A percentile compares a stretch with the other conserved stretches of the same genome.
Evolutionary conservation across 2,797 vertebrate genomes (phyloP).

Genomic region (Sebastes diaconus): DNA sequence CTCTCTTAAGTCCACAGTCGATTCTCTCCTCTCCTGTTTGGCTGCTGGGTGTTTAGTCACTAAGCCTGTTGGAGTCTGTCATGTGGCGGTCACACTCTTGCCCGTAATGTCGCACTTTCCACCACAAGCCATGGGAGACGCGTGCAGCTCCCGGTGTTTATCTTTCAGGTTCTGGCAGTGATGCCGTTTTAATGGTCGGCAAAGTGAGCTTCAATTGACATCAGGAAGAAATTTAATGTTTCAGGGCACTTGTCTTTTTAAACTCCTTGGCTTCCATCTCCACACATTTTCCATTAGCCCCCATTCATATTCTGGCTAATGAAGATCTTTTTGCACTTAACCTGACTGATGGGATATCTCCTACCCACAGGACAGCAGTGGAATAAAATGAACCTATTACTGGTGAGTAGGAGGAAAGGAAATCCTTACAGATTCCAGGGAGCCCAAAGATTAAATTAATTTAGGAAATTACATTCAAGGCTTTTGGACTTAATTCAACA

Average conservation of each 20-base stretch:
- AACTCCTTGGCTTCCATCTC: constrained; percentile 4
- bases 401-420: not conserved
- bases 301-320: constrained; percentile 28
- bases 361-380: not conserved
- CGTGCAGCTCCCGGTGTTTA: not conserved
- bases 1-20: not conserved
- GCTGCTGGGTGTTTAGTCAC: not conserved
- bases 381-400: constrained; percentile 25
- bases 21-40: not conserved
- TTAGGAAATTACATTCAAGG: constrained; percentile 11
- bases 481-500: constrained; percentile 15
- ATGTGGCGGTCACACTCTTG: not conserved
- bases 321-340: constrained; percentile 39
- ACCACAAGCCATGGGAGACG: not conserved
- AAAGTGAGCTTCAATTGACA: constrained; percentile 31
- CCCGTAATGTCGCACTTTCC: not conserved
- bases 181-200: constrained; percentile 28
- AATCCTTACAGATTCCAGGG: constrained; percentile 13
- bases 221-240: constrained; percentile 17
- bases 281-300: constrained; percentile 19
- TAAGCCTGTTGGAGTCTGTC: not conserved
- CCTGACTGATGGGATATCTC: constrained; percentile 24
- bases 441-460: constrained; percentile 27
- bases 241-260: constrained; percentile 8
- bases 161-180: constrained; percentile 8